Base-by-base conservation (phyloP, 2,797 vertebrate genomes). In the Muscicapa comitata region DNA sequence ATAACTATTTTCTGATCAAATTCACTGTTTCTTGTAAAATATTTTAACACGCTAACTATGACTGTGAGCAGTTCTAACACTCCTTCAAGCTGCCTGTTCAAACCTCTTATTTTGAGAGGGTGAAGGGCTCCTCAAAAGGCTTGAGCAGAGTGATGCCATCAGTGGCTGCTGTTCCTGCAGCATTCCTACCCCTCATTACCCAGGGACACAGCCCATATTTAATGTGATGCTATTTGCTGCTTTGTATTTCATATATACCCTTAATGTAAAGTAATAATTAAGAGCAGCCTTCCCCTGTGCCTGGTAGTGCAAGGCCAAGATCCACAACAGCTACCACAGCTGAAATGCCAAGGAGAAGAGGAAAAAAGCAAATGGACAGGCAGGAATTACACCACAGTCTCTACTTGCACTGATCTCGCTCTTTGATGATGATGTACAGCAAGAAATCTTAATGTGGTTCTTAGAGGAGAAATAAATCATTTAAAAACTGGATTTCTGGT, bases 221-320 rank as follows among this genome's bases (percentile, higher is more conserved):
- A 55, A 93, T 3, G 17, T 4, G 45, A 76, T 13, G 33, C 48
- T 50, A 6, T 72, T 63, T 82, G 74, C 81, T 85, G 16, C 72
- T 78, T 37, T 75, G 31, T 55, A 57, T 54, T 62, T 62, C 81
- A 55, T 55, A 76, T 8, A 47, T 57, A 84, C 63, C 73, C 95
- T 87, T 84, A 96, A 93, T 29, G 88, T 90, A 91, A 97, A 97
- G 87, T 18, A 90, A 83, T 95, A 95, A 97, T 95, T 95, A 96
- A 96, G 76, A 80, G 76, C 92, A 94, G 88, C 84, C 80, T 90
- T 95, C 66, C 78, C 10, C 17, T 10, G 18, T 23, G 59, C 76
- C 51, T 53, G 13, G 31, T 3, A 88, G 43, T 7, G 66, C 43
- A 90, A 83, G 65, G 81, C 81, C 89, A 91, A 86, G 76, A 91